A percentile compares a stretch with the other conserved stretches of the same genome.
phyloP scores from a whole-genome alignment of 2,113 vertebrate species.

The Osmerus eperlanus region DNA sequence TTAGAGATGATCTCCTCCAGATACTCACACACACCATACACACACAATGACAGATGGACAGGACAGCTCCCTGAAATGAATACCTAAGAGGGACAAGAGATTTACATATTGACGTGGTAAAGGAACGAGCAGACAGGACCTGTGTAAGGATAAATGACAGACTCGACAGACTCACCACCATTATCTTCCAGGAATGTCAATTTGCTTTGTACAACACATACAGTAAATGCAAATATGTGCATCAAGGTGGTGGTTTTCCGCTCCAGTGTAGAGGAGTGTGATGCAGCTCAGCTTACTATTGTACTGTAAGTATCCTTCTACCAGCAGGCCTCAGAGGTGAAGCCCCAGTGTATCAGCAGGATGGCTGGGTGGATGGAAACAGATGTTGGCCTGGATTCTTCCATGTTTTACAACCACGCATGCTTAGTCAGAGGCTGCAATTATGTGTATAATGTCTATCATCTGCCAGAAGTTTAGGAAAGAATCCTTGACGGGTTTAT shows the following conservation, averaged over 20 bases:
- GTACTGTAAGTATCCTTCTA: not conserved
- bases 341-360: conserved; percentile 15
- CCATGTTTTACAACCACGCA: conserved; percentile 33
- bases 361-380: conserved; percentile 50
- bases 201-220: not conserved
- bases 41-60: not conserved
- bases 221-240: not conserved
- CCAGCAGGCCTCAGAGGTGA: not conserved
- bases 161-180: too few relatives aligned
- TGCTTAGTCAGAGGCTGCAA: conserved; percentile 32
- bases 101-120: too few relatives aligned
- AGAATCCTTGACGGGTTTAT: conserved; percentile 7
- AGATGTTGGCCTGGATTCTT: conserved; percentile 52
- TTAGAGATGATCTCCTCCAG: not conserved
- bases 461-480: conserved; percentile 19
- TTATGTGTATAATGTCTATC: conserved; percentile 36
- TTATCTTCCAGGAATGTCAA: too few relatives aligned
- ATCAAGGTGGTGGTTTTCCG: not conserved
- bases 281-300: not conserved
- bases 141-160: too few relatives aligned
- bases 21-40: not conserved
- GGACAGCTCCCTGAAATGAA: not conserved
- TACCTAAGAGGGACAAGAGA: too few relatives aligned
- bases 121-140: too few relatives aligned
- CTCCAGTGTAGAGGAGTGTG: not conserved